Evolutionary conservation across 2,797 vertebrate genomes (phyloP), one percentile per base, ranked within the genome.

Genomic region (Falco peregrinus): DNA sequence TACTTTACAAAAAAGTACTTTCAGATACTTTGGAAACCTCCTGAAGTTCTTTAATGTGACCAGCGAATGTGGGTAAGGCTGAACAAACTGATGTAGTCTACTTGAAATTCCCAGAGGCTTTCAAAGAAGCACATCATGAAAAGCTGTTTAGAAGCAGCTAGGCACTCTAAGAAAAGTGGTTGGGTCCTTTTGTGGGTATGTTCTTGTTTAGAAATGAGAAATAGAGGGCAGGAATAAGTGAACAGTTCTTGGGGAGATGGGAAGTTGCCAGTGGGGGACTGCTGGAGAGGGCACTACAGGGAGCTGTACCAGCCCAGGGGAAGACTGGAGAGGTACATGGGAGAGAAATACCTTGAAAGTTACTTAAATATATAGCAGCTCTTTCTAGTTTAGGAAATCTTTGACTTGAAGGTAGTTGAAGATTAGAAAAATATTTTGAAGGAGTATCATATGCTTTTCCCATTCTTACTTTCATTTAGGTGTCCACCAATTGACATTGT

Each of bases 401-500:
- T 29, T 21, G 51, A 56, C 13, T 5, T 50, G 33, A 57, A 81
- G 78, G 53, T 43, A 61, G 43, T 11, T 50, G 31, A 90, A 82
- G 28, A 24, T 57, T 22, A 81, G 61, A 91, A 87, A 19, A 70
- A 3, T 51, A 35, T 54, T 51, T 64, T 57, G 15, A 93, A 78
- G 7, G 6, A 41, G 13, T 41, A 53, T 63, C 16, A 18, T 13
- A 12, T n/a, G 35, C 25, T 51, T 90, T 88, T 88, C 18, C 29
- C 13, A 39, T 64, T 39, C n/a, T 80, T 69, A 24, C 13, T 64
- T 91, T 77, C 7, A 21, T 39, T 76, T 39, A 47, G n/a, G 10
- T 7, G 3, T 73, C 19, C 3, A 3, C 45, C 64, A 56, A 73
- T 1, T n/a, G 18, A 45, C 19, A 51, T 43, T 1, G 2, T 7